Conservation (phyloP, 2,888 invertebrate genomes). For the Apamea epomidion region DNA sequence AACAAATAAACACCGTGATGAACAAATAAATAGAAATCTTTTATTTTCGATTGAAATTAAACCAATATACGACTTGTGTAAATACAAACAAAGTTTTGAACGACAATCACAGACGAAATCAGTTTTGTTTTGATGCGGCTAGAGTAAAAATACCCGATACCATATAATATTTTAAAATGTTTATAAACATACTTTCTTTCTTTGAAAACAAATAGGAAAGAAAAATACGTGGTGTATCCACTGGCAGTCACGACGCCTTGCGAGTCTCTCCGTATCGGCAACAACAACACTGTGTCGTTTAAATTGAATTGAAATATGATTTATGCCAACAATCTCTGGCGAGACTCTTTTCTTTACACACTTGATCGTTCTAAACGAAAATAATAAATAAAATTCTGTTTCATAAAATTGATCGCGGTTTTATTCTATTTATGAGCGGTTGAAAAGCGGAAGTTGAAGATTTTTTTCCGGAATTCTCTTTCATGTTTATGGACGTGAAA, state of each 20-base stretch:
- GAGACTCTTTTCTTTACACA: slow-evolving; percentile 83
- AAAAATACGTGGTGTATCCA: slow-evolving; percentile 70
- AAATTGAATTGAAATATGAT: slow-evolving; percentile 90
- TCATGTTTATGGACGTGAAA: slow-evolving; percentile 13
- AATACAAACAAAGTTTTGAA: slow-evolving; percentile 19
- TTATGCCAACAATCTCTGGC: slow-evolving; percentile 86
- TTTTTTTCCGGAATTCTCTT: slow-evolving; percentile 37
- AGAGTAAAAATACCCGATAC: slow-evolving; percentile 6
- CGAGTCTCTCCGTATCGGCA: slow-evolving; percentile 74
- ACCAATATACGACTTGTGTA: slow-evolving; percentile 4
- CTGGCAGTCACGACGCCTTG: slow-evolving; percentile 60
- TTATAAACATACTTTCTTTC: slow-evolving; percentile 19
- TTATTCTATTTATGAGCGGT: slow-evolving; percentile 72
- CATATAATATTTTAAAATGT: background rate
- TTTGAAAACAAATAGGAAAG: slow-evolving; percentile 59
- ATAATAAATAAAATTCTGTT: slow-evolving; percentile 80
- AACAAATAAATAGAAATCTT: background rate
- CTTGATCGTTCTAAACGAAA: slow-evolving; percentile 83
- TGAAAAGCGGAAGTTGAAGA: slow-evolving; percentile 71
- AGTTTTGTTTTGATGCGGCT: slow-evolving; percentile 35
- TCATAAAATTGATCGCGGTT: slow-evolving; percentile 76
- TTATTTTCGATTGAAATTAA: slow-evolving; percentile 23
- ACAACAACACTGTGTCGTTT: slow-evolving; percentile 87
- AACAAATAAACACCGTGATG: background rate
- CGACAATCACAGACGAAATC: slow-evolving; percentile 40